These are phyloP conservation scores for Cydia fagiglandana DNA, from an alignment of 1,140 invertebrate species.

Conservation along the genomic window DNA sequence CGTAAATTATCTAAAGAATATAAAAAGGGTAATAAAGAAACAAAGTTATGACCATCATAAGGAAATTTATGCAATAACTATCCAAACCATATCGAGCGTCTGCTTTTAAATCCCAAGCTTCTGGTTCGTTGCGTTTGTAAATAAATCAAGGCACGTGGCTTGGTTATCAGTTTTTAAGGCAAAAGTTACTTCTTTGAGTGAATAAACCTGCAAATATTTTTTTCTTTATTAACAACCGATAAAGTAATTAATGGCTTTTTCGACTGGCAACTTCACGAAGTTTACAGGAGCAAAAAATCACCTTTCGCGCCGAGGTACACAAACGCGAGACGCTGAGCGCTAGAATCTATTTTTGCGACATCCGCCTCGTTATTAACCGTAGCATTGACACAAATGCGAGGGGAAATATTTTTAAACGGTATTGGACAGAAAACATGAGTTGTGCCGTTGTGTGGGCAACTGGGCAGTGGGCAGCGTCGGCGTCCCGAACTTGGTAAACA, in stretches of 20 bases:
- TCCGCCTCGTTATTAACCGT: slow-evolving; percentile 26
- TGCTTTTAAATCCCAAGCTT: neutral
- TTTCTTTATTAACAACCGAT: neutral
- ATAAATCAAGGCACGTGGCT: slow-evolving; percentile 2
- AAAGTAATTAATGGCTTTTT: neutral
- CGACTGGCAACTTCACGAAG: neutral
- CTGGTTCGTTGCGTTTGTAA: neutral
- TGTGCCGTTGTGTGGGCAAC: slow-evolving; percentile 11
- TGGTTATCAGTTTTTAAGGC: neutral
- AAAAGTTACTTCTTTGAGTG: neutral
- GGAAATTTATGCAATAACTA: slow-evolving; percentile 20
- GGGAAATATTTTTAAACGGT: slow-evolving; percentile 18
- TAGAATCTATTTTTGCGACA: slow-evolving; percentile 27
- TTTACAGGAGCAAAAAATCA: slow-evolving; percentile 7
- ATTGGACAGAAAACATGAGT: slow-evolving; percentile 4
- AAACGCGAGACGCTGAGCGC: slow-evolving; percentile 8
- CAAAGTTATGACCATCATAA: slow-evolving; percentile 5
- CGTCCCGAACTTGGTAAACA: slow-evolving; percentile 22
- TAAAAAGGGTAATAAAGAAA: slow-evolving; percentile 8
- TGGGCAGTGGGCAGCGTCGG: slow-evolving; percentile 13
- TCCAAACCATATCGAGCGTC: neutral
- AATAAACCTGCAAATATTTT: neutral
- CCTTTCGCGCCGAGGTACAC: slow-evolving; percentile 17
- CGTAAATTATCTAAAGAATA: slow-evolving; percentile 15
- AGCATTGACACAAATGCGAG: slow-evolving; percentile 25